phyloP scores from a whole-genome alignment of 2,797 vertebrate species.

The Periophthalmus magnuspinnatus region DNA sequence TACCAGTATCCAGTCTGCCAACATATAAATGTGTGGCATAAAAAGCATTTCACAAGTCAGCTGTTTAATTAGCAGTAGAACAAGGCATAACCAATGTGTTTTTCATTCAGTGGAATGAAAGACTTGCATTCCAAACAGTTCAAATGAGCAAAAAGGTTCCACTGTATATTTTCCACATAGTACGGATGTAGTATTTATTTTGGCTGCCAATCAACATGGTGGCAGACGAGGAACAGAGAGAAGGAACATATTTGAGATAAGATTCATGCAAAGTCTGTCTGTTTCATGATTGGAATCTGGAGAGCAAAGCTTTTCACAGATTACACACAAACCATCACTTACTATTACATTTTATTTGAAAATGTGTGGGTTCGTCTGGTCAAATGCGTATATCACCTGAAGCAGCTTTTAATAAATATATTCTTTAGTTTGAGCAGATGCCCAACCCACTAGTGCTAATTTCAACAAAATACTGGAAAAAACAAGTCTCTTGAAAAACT shows the following conservation, averaged over 20 bases:
- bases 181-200: not conserved
- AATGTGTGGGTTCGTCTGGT: constrained; percentile 9
- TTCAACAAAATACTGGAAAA: not conserved
- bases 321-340: constrained; percentile 41
- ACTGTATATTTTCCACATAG: too few species aligned
- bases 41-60: not conserved
- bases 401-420: constrained; percentile 2
- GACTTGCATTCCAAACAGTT: too few species aligned
- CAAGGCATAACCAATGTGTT: not conserved
- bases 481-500: not conserved
- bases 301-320: constrained; percentile 36
- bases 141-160: too few species aligned
- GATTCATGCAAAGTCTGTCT: constrained; percentile 6
- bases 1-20: not conserved
- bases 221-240: not conserved
- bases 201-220: not conserved
- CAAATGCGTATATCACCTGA: constrained; percentile 20
- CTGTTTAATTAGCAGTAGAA: not conserved
- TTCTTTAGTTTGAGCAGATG: not conserved
- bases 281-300: constrained; percentile 44
- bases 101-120: not conserved
- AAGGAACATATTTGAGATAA: too few species aligned
- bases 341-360: constrained; percentile 44
- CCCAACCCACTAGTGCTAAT: not conserved
- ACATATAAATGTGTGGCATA: not conserved